Evolutionary conservation across 2,113 vertebrate genomes (phyloP).

Genomic region (Melanostigma gelatinosum): DNA sequence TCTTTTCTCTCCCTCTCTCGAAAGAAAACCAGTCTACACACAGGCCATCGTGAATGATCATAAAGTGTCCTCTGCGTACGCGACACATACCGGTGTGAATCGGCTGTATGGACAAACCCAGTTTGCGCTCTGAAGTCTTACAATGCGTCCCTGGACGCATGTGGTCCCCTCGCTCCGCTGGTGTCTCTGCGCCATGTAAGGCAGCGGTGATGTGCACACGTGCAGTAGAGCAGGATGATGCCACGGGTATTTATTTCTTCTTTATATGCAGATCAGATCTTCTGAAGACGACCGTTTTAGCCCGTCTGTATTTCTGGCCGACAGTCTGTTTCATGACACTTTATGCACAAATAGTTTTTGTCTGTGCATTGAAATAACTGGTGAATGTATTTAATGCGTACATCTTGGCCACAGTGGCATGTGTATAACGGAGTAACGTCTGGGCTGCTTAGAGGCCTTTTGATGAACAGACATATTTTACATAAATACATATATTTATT

Average conservation of each 20-base stretch:
- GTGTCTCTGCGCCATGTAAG: constrained; percentile 47
- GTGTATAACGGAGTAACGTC: constrained; percentile 51
- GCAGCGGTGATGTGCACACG: constrained; percentile 42
- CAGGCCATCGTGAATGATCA: not conserved
- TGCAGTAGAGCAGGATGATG: constrained; percentile 45
- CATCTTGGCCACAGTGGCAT: constrained; percentile 61
- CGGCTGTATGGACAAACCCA: constrained; percentile 50
- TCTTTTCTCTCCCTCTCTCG: constrained; percentile 31
- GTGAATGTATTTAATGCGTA: constrained; percentile 71
- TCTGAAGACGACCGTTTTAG: constrained; percentile 62
- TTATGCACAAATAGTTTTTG: constrained; percentile 64
- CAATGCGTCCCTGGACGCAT: constrained; percentile 52
- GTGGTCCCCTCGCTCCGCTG: constrained; percentile 47
- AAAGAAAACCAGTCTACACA: constrained; percentile 22
- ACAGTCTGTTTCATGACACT: constrained; percentile 53
- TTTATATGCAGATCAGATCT: constrained; percentile 59
- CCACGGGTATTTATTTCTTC: constrained; percentile 63
- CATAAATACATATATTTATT: constrained; percentile 79
- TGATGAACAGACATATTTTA: constrained; percentile 73
- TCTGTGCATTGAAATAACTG: constrained; percentile 62
- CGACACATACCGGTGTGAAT: constrained; percentile 17
- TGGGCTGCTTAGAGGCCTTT: constrained; percentile 55
- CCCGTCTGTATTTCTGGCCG: constrained; percentile 51
- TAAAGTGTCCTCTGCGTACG: constrained; percentile 23
- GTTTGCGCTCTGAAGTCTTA: constrained; percentile 82